phyloP scores from a whole-genome alignment of 2,888 invertebrate species.

The Pachliopta kotzebuea region DNA sequence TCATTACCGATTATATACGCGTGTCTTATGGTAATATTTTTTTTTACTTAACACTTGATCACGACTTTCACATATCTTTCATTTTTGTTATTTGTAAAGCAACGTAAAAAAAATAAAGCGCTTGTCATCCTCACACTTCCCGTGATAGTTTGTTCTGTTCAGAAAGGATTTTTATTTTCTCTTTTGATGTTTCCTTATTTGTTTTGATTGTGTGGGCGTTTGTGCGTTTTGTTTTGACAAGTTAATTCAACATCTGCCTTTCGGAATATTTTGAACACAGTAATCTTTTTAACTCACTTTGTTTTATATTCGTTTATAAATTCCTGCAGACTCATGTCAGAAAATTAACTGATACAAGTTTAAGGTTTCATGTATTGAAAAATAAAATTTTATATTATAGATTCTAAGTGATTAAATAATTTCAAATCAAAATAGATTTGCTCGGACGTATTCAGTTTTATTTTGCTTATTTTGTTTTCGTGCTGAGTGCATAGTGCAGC shows the following conservation, averaged over 20 bases:
- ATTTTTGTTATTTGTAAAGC: constrained; percentile 1
- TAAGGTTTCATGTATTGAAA: not conserved
- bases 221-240: constrained; percentile 33
- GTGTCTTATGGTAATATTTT: constrained; percentile 12
- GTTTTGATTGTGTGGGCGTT: constrained; percentile 30
- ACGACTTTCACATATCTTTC: not conserved
- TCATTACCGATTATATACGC: constrained; percentile 9
- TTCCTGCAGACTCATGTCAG: not conserved
- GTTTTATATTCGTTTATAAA: constrained; percentile 8
- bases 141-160: not conserved
- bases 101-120: not conserved
- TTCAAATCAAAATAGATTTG: not conserved
- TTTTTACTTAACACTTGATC: constrained; percentile 4
- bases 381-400: too few relatives aligned
- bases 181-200: constrained; percentile 13
- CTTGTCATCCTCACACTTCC: not conserved
- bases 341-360: not conserved
- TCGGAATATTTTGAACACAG: constrained; percentile 31
- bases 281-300: constrained; percentile 10
- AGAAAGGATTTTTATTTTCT: not conserved
- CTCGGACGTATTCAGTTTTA: not conserved
- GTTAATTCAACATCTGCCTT: constrained; percentile 34
- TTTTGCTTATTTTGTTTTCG: constrained; percentile 24
- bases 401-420: too few relatives aligned
- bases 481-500: constrained; percentile 15